Conservation (phyloP, 2,113 vertebrate species). For the Pterocles gutturalis region DNA sequence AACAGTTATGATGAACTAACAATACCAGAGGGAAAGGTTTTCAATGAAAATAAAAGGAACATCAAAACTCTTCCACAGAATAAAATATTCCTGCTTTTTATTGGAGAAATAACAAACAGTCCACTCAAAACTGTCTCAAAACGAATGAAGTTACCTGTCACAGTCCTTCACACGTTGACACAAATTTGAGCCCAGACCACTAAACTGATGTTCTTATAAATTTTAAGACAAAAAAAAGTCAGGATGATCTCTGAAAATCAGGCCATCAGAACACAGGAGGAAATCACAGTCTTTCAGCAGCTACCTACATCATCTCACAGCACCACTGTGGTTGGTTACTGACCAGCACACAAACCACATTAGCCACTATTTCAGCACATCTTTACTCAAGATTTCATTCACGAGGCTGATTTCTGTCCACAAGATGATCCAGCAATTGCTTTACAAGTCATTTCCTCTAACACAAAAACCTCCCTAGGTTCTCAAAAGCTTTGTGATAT, state of each 20-base stretch:
- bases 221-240: background rate
- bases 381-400: background rate
- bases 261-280: background rate
- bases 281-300: background rate
- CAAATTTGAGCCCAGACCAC: background rate
- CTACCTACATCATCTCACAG: background rate
- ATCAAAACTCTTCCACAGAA: background rate
- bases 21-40: background rate
- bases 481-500: background rate
- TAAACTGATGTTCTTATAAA: background rate
- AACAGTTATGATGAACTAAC: background rate
- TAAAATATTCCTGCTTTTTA: background rate
- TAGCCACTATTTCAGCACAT: background rate
- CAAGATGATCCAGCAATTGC: background rate
- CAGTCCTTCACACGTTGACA: background rate
- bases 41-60: background rate
- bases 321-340: fast-evolving
- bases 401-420: background rate
- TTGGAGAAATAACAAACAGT: background rate
- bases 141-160: background rate
- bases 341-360: background rate
- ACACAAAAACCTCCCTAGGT: background rate
- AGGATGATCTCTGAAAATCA: background rate
- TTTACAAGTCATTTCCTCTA: background rate
- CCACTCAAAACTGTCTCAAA: background rate